phyloP scores from a whole-genome alignment of 2,113 vertebrate genomes.

The Pseudopodoces humilis region DNA sequence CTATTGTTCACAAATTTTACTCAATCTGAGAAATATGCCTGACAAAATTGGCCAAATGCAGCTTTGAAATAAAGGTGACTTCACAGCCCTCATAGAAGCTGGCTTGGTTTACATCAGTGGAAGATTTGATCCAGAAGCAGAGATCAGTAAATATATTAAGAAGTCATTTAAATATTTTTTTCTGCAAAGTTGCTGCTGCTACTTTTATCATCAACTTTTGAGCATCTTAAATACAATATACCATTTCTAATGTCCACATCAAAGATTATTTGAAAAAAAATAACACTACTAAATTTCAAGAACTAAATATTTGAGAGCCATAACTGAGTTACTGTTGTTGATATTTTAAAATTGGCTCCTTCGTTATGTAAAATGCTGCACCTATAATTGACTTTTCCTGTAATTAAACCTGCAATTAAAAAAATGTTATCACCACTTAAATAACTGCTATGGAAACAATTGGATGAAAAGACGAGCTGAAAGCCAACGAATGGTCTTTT shows the following conservation, averaged over 20 bases:
- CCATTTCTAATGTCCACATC: not conserved
- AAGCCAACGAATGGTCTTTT: slow-evolving; percentile 50
- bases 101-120: not conserved
- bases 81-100: not conserved
- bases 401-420: slow-evolving; percentile 50
- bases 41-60: not conserved
- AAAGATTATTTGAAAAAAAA: not conserved
- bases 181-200: not conserved
- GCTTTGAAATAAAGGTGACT: not conserved
- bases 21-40: not conserved
- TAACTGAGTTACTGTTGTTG: not conserved
- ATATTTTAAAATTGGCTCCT: not conserved
- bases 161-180: not conserved
- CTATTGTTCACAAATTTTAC: not conserved
- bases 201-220: not conserved
- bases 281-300: not conserved
- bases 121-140: not conserved
- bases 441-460: slow-evolving; percentile 42
- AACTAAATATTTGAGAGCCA: not conserved
- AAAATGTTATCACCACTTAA: slow-evolving; percentile 37
- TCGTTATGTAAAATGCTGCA: not conserved
- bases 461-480: slow-evolving; percentile 50
- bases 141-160: not conserved
- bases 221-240: not conserved
- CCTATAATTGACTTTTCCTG: slow-evolving; percentile 28